These are phyloP conservation scores for Isurus oxyrinchus DNA, from an alignment of 2,113 vertebrate genomes.

Conservation along the genomic window DNA sequence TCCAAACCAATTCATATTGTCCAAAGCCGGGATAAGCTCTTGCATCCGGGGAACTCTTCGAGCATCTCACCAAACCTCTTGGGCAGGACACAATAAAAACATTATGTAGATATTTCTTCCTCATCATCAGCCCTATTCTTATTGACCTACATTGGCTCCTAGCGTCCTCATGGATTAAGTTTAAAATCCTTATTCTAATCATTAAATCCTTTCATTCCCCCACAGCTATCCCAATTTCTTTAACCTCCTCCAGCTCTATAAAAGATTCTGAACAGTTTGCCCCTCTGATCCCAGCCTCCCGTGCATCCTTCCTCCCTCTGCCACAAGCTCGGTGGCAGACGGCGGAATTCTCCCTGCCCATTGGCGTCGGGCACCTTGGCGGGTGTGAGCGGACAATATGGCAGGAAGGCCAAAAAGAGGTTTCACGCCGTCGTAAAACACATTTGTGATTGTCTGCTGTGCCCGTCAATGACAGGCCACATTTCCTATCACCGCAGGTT, in stretches of 20 bases:
- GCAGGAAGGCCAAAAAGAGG: no score
- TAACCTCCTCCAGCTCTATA: neutral
- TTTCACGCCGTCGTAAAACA: no score
- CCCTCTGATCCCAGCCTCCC: neutral
- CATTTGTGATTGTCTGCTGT: no score
- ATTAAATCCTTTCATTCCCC: neutral
- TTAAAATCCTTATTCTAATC: neutral
- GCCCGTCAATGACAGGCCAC: no score
- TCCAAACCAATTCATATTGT: neutral
- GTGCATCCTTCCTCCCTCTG: neutral
- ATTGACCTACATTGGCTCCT: neutral
- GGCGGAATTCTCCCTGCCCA: no score
- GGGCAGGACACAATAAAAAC: neutral
- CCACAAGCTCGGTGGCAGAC: neutral
- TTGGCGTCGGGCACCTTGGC: no score
- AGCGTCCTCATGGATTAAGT: neutral
- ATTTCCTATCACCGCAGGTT: no score
- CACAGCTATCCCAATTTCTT: neutral
- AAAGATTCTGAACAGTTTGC: neutral
- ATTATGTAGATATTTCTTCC: neutral
- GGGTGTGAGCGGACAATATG: no score
- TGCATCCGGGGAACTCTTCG: neutral
- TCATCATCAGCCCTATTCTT: neutral
- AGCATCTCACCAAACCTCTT: neutral
- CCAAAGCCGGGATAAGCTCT: neutral